These are phyloP conservation scores for Tachystola acroxantha DNA, from an alignment of 2,888 invertebrate species.

Conservation along the genomic window DNA sequence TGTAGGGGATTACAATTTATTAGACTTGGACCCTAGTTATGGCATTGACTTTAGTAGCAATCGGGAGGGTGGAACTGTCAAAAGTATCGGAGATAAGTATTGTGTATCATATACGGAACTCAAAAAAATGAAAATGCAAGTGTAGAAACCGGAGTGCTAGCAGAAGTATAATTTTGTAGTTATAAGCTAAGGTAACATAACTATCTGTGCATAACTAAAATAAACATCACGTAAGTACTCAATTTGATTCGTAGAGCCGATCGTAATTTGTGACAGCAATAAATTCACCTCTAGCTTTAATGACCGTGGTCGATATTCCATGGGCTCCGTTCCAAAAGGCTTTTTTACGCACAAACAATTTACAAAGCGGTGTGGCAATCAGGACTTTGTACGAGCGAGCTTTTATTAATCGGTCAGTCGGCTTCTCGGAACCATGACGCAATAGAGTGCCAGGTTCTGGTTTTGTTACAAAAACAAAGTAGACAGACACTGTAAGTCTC, in stretches of 20 bases:
- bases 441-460: conserved; percentile 17
- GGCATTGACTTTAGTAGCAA: conserved; percentile 21
- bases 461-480: conserved; percentile 10
- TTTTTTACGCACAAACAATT: conserved; percentile 33
- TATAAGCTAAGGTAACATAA: neutral
- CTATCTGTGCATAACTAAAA: neutral
- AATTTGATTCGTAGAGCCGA: conserved; percentile 6
- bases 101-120: too few relatives aligned
- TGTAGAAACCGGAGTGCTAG: too few relatives aligned
- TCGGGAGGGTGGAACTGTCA: conserved; percentile 17
- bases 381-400: conserved; percentile 26
- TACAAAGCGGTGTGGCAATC: conserved; percentile 30
- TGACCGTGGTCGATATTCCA: conserved; percentile 30
- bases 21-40: conserved; percentile 24
- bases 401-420: conserved; percentile 29
- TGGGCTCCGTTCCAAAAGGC: conserved; percentile 25
- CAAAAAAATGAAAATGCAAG: too few relatives aligned
- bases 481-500: too few relatives aligned
- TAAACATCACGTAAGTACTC: neutral
- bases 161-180: neutral
- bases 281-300: conserved; percentile 35
- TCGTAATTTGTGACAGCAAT: conserved; percentile 31
- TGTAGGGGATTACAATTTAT: conserved; percentile 30
- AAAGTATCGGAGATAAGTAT: neutral
- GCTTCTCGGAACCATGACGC: conserved; percentile 30